Evolutionary conservation across 2,113 vertebrate genomes (phyloP).

Genomic region (Euleptes europaea): DNA sequence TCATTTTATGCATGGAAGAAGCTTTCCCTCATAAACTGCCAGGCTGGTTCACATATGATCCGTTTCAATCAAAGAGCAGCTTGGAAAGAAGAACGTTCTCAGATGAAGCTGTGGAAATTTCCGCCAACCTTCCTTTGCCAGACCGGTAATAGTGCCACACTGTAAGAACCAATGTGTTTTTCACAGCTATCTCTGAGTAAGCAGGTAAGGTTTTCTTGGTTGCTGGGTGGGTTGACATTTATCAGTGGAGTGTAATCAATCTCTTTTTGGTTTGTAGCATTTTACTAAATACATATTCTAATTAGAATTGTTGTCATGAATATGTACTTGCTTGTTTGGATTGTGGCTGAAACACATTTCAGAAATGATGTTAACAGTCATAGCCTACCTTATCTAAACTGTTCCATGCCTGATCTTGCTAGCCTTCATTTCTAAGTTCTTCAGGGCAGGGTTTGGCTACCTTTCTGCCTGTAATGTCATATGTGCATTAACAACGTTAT

Average conservation of each 20-base stretch:
- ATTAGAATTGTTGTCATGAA: not conserved
- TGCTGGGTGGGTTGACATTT: not conserved
- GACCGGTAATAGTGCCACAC: not conserved
- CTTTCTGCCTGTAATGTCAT: not conserved
- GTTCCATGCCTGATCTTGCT: conserved; percentile 9
- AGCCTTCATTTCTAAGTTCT: conserved; percentile 21
- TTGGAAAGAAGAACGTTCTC: not conserved
- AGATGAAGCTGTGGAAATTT: conserved; percentile 6
- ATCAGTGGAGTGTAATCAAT: not conserved
- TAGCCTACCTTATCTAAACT: not conserved
- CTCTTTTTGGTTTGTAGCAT: not conserved
- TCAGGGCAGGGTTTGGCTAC: not conserved
- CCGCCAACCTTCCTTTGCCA: conserved; percentile 4
- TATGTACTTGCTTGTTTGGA: conserved; percentile 10
- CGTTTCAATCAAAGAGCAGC: conserved; percentile 12
- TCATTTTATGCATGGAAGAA: conserved; percentile 23
- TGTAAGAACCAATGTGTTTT: conserved; percentile 14
- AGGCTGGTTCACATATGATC: conserved; percentile 9
- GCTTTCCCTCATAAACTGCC: not conserved
- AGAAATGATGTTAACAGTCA: not conserved
- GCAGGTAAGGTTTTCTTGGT: conserved; percentile 3
- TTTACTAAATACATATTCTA: conserved; percentile 4
- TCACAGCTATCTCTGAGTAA: not conserved
- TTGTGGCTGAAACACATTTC: not conserved
- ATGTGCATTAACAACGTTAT: not conserved